Evolutionary conservation across 1,140 invertebrate genomes (phyloP).

Genomic region (Brachystomella parvula): DNA sequence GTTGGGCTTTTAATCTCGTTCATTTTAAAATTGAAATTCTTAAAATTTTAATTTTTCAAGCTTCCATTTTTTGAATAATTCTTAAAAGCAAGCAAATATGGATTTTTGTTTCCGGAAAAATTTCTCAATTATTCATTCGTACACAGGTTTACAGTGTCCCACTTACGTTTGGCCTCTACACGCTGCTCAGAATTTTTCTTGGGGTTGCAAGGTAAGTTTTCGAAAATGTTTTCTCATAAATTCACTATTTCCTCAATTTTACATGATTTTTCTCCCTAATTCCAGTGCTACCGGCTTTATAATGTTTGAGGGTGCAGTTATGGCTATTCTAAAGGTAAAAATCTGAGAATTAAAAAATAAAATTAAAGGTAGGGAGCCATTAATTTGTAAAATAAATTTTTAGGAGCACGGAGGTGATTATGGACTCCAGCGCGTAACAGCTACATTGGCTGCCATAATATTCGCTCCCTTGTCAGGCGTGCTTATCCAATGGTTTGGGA

Average conservation of each 20-base stretch:
- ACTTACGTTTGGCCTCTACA: not conserved
- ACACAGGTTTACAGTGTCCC: too few relatives aligned
- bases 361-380: too few relatives aligned
- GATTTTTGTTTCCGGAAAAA: not conserved
- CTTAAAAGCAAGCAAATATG: not conserved
- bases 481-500: conserved; percentile 48
- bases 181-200: not conserved
- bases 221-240: not conserved
- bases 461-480: conserved; percentile 66
- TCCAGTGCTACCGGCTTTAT: conserved; percentile 62
- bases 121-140: too few relatives aligned
- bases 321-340: conserved; percentile 60
- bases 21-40: too few relatives aligned
- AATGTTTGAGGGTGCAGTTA: conserved; percentile 74
- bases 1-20: too few relatives aligned
- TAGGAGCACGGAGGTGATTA: conserved; percentile 62
- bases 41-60: not conserved
- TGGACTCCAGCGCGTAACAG: conserved; percentile 68
- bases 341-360: not conserved
- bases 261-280: conserved; percentile 1
- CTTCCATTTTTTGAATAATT: not conserved
- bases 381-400: not conserved
- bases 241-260: conserved; percentile 5
- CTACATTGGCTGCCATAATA: conserved; percentile 68
- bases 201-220: not conserved